Evolutionary conservation across 2,113 vertebrate genomes (phyloP).

Genomic region (Columba janthina): DNA sequence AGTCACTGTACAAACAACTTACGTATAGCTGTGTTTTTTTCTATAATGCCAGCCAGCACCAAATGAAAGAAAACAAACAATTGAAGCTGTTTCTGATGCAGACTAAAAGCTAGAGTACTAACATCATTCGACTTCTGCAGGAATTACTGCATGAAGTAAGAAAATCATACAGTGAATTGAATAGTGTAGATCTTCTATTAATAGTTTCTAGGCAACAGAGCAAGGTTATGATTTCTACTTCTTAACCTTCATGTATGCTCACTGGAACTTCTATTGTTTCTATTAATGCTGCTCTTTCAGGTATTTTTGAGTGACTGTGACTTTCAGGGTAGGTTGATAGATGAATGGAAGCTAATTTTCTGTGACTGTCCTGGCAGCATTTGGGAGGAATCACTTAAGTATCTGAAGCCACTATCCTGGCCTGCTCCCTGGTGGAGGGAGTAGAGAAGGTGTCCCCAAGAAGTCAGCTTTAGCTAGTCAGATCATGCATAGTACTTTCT

Average conservation of each 20-base stretch:
- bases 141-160: background rate
- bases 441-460: slow-evolving; percentile 36
- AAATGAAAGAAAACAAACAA: slow-evolving; percentile 40
- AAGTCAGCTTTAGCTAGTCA: background rate
- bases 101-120: background rate
- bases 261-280: background rate
- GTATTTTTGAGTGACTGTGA: background rate
- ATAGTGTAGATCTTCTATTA: background rate
- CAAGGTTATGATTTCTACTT: background rate
- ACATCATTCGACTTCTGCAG: background rate
- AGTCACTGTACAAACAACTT: slow-evolving; percentile 8
- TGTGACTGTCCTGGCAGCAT: background rate
- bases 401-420: slow-evolving; percentile 49
- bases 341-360: background rate
- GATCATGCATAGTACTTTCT: background rate
- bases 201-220: background rate
- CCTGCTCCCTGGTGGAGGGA: slow-evolving; percentile 59
- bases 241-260: background rate
- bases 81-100: background rate
- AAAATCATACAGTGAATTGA: background rate
- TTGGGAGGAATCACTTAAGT: background rate
- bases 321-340: background rate
- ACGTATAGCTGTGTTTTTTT: background rate
- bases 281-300: background rate
- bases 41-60: background rate